These are phyloP conservation scores for Chionoecetes opilio DNA, from an alignment of 1,140 invertebrate species.

Conservation along the genomic window DNA sequence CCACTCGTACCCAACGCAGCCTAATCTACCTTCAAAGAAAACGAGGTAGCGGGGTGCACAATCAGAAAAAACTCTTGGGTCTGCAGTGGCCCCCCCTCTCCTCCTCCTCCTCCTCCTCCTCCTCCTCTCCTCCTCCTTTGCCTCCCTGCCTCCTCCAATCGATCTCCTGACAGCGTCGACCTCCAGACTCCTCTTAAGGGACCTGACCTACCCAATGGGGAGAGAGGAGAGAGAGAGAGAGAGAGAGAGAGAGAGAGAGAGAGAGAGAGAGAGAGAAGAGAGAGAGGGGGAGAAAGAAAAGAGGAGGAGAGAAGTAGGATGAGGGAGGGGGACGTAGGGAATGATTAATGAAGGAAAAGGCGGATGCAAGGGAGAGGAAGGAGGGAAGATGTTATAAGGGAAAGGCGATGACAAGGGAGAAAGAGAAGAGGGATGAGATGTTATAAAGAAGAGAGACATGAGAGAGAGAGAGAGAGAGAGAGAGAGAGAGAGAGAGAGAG, in stretches of 20 bases:
- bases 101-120: neutral
- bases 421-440: neutral
- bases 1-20: neutral
- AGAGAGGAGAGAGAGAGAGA: neutral
- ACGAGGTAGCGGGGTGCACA: neutral
- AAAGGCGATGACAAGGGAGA: neutral
- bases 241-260: neutral
- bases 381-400: neutral
- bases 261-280: neutral
- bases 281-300: neutral
- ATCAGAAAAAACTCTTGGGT: constrained; percentile 1
- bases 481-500: constrained; percentile 13
- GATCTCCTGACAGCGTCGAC: too few species aligned
- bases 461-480: constrained; percentile 40
- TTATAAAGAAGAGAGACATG: neutral
- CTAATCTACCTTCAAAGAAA: constrained; percentile 19
- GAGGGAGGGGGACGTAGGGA: neutral
- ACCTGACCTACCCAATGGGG: neutral
- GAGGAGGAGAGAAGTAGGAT: neutral
- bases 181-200: neutral
- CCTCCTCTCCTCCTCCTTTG: neutral
- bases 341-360: too few species aligned
- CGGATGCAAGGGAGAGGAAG: neutral
- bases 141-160: neutral
- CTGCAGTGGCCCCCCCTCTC: neutral